These are phyloP conservation scores for Sinocyclocheilus rhinocerous DNA, from an alignment of 2,113 vertebrate genomes.

Conservation along the genomic window DNA sequence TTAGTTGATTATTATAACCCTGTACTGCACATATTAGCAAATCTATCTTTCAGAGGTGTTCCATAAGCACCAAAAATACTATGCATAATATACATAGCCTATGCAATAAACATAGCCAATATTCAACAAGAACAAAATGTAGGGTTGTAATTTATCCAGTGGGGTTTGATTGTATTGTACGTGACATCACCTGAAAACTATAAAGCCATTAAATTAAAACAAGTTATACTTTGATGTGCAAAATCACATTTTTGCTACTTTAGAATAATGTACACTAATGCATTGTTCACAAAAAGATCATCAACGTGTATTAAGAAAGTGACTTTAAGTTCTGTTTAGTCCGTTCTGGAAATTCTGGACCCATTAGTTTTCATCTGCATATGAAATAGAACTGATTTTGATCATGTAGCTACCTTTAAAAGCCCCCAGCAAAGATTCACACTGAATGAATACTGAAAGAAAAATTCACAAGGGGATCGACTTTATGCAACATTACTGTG, in stretches of 20 bases:
- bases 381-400: neutral
- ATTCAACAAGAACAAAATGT: no score
- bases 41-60: neutral
- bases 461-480: conserved; percentile 34
- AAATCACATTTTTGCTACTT: neutral
- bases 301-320: neutral
- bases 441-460: neutral
- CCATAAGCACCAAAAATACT: neutral
- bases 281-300: neutral
- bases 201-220: neutral
- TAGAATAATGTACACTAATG: neutral
- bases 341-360: neutral
- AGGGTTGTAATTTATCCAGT: neutral
- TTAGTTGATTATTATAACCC: neutral
- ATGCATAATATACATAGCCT: neutral
- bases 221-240: neutral
- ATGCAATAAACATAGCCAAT: neutral
- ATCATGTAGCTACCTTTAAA: neutral
- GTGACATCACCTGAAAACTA: neutral
- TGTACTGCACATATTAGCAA: neutral
- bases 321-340: no score
- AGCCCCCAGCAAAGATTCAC: neutral
- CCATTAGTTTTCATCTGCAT: neutral
- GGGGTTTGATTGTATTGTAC: neutral
- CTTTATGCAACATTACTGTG: conserved; percentile 50